phyloP scores from a whole-genome alignment of 2,888 invertebrate genomes.

The Alloplasta piceator region DNA sequence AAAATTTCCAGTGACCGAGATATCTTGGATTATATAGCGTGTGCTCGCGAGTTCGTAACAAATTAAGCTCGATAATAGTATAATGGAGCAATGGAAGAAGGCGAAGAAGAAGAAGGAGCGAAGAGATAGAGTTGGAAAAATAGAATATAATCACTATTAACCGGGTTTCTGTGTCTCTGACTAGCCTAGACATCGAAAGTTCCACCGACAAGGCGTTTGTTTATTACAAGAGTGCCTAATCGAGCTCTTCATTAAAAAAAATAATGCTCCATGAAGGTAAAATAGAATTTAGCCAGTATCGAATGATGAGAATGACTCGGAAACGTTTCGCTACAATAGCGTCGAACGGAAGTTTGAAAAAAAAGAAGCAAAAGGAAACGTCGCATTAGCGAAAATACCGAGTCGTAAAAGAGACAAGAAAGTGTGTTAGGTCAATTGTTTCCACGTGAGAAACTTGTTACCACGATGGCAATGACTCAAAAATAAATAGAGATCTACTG shows the following conservation, averaged over 20 bases:
- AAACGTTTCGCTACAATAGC: background rate
- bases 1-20: slow-evolving; percentile 45
- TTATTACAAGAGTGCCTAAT: slow-evolving; percentile 1
- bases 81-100: slow-evolving; percentile 24
- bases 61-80: slow-evolving; percentile 38
- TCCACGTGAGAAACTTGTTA: too few species aligned
- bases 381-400: slow-evolving; percentile 1
- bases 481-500: too few species aligned
- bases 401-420: background rate
- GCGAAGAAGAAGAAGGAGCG: slow-evolving; percentile 12
- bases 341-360: background rate
- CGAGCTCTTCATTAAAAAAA: background rate
- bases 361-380: background rate
- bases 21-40: background rate
- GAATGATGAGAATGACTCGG: background rate
- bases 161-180: slow-evolving; percentile 49
- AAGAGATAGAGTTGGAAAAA: slow-evolving; percentile 1
- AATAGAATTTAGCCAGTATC: background rate
- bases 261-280: background rate
- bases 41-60: slow-evolving; percentile 14
- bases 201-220: slow-evolving; percentile 10
- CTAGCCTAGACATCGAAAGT: slow-evolving; percentile 50
- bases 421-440: too few species aligned
- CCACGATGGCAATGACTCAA: too few species aligned
- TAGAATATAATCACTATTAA: slow-evolving; percentile 30